phyloP scores from a whole-genome alignment of 2,113 vertebrate genomes.

The Mustelus asterias region DNA sequence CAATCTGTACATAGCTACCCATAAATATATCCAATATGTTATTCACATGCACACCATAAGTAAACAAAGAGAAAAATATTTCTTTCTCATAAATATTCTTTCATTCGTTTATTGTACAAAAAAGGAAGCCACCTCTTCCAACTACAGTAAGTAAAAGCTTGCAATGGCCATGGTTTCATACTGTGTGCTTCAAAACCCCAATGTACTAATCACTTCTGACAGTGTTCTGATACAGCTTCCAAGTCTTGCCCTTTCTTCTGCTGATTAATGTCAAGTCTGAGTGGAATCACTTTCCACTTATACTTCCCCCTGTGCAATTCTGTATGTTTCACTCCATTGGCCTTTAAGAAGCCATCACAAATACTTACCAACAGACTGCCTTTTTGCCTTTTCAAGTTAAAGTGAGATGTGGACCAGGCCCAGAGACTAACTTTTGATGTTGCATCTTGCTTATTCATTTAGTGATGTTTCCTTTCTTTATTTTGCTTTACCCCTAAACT shows the following conservation, averaged over 20 bases:
- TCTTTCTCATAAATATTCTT: background rate
- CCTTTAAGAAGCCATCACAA: background rate
- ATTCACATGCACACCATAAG: background rate
- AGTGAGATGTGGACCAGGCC: background rate
- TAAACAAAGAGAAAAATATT: background rate
- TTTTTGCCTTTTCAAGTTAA: background rate
- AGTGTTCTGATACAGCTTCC: background rate
- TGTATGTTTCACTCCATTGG: background rate
- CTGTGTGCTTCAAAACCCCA: background rate
- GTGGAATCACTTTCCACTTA: background rate
- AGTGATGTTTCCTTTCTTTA: background rate
- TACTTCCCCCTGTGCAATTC: background rate
- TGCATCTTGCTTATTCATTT: background rate
- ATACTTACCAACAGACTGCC: background rate
- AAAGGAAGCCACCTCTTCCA: background rate
- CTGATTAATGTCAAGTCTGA: background rate
- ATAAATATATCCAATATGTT: background rate
- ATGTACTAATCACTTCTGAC: background rate
- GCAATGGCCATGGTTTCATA: background rate
- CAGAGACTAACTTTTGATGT: background rate
- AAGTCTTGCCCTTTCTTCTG: slow-evolving; percentile 3
- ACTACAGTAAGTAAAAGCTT: background rate
- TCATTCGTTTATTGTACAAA: background rate
- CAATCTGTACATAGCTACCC: background rate
- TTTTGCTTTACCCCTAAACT: background rate